phyloP scores from a whole-genome alignment of 2,113 vertebrate genomes.

The Zapus hudsonius region DNA sequence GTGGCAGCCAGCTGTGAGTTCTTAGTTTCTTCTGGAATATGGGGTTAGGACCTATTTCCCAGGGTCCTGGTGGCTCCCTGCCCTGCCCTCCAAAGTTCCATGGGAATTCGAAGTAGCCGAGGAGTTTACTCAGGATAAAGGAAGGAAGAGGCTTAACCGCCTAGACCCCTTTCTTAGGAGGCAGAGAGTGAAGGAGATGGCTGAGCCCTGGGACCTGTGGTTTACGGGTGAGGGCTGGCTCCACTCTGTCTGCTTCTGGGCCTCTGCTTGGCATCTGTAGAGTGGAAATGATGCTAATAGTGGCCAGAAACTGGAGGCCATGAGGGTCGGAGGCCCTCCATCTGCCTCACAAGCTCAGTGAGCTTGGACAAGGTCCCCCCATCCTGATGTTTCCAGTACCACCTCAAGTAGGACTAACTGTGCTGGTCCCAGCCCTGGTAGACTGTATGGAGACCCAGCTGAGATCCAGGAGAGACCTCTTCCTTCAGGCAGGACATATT shows the following conservation, averaged over 20 bases:
- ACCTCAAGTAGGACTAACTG: fast-evolving
- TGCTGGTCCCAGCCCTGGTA: background rate
- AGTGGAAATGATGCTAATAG: background rate
- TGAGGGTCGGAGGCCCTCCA: background rate
- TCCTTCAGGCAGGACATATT: background rate
- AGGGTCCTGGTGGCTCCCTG: too few species aligned
- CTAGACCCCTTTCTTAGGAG: background rate
- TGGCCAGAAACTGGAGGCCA: background rate
- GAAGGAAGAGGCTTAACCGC: background rate
- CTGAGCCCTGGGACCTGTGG: background rate
- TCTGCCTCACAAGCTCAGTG: background rate
- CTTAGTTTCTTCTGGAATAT: background rate
- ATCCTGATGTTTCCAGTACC: too few species aligned
- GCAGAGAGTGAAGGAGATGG: background rate
- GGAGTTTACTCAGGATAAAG: background rate
- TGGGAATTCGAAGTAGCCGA: background rate
- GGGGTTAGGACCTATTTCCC: too few species aligned
- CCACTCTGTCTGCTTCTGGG: background rate
- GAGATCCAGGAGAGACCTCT: background rate
- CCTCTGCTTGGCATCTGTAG: background rate
- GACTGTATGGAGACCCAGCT: background rate
- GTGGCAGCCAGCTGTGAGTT: background rate
- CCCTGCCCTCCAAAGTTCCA: background rate
- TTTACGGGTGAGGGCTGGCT: background rate
- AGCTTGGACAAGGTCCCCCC: too few species aligned